Evolutionary conservation across 2,888 invertebrate genomes (phyloP).

Genomic region (Hirtodrosophila alboralis): DNA sequence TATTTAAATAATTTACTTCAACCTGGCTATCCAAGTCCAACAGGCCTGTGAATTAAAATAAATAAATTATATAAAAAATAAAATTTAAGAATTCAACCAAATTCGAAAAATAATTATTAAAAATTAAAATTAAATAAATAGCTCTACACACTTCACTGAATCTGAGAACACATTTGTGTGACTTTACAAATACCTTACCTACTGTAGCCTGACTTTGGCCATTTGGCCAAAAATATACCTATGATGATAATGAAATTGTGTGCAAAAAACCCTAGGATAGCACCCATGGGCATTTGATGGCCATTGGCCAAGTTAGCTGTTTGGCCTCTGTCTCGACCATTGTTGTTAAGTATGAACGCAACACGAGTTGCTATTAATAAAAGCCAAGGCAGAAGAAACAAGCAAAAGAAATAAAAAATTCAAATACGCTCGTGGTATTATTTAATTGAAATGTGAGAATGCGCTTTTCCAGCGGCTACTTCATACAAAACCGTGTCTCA

Average conservation of each 20-base stretch:
- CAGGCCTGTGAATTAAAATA: too few relatives aligned
- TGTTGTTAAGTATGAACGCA: constrained; percentile 50
- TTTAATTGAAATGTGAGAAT: constrained; percentile 77
- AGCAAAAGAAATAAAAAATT: constrained; percentile 46
- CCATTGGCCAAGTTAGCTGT: constrained; percentile 29
- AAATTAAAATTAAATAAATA: too few relatives aligned
- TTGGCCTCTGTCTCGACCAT: constrained; percentile 20
- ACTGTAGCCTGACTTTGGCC: constrained; percentile 6
- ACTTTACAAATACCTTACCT: not conserved
- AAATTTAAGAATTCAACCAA: too few relatives aligned
- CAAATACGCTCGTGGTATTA: constrained; percentile 57
- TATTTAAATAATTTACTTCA: too few relatives aligned
- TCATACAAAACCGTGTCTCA: constrained; percentile 30
- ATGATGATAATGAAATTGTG: constrained; percentile 14
- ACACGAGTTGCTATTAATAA: constrained; percentile 67
- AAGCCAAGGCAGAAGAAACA: constrained; percentile 24
- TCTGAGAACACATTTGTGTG: too few relatives aligned
- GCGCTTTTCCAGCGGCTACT: constrained; percentile 67
- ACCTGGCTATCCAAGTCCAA: too few relatives aligned
- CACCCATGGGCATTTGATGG: constrained; percentile 31
- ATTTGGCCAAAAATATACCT: constrained; percentile 5
- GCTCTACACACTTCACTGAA: too few relatives aligned
- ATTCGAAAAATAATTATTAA: too few relatives aligned
- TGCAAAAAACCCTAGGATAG: constrained; percentile 9
- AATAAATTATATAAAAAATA: too few relatives aligned